Evolutionary conservation across 2,888 invertebrate genomes (phyloP), one percentile per base, ranked within the genome.

Genomic region (Erebia aethiops): DNA sequence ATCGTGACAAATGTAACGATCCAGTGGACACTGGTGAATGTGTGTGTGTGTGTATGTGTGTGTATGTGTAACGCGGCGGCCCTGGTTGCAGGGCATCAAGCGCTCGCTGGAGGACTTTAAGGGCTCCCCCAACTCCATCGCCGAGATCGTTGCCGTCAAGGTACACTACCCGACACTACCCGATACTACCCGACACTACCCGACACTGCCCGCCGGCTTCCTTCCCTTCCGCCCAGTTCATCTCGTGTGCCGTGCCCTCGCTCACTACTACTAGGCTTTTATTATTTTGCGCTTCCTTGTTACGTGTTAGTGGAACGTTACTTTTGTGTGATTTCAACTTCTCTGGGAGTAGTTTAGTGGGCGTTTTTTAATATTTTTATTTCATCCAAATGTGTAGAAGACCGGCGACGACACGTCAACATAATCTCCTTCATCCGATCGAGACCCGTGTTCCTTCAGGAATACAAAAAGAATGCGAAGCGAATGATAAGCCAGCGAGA

Each of bases 141-240:
- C 98, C 80, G 98, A 98, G 95, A 98, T 98, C 94, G 98, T 98
- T 90, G 98, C 98, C 90, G 97, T 98, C 84, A 98, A 98, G 98
- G 98, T 98, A 97, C 94, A 68, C 52, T 64, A 60, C 56, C 8
- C 54, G 9, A 1, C 3, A n/a, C n/a, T n/a, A n/a, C n/a, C n/a
- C n/a, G n/a, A n/a, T n/a, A n/a, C n/a, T n/a, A n/a, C n/a, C n/a
- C n/a, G n/a, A n/a, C n/a, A n/a, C n/a, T n/a, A n/a, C n/a, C n/a
- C n/a, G n/a, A n/a, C n/a, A n/a, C n/a, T n/a, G n/a, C n/a, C n/a
- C n/a, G n/a, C n/a, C n/a, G n/a, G n/a, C n/a, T n/a, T n/a, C n/a
- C n/a, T n/a, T n/a, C n/a, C n/a, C n/a, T n/a, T n/a, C n/a, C n/a
- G n/a, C n/a, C n/a, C n/a, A n/a, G n/a, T n/a, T n/a, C n/a, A n/a